These are phyloP conservation scores for Eupithecia dodoneata DNA, from an alignment of 2,888 invertebrate species.

Conservation along the genomic window DNA sequence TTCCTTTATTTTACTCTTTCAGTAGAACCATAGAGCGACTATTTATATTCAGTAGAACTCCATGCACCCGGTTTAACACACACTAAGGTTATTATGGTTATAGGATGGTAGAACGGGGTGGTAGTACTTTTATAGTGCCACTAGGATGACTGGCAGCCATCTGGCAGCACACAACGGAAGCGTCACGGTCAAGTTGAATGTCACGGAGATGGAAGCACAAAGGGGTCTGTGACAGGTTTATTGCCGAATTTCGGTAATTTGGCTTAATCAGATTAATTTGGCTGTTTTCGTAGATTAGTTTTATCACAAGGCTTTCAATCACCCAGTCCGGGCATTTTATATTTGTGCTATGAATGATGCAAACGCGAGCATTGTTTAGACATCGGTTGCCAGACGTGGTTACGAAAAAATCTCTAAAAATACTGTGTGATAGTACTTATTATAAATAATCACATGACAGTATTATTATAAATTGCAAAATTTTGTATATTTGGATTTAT, in stretches of 20 bases:
- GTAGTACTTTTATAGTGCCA: conserved; percentile 21
- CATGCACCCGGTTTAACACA: neutral
- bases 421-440: no score
- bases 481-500: no score
- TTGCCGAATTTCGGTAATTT: conserved; percentile 42
- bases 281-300: neutral
- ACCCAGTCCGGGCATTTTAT: neutral
- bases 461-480: no score
- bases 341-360: neutral
- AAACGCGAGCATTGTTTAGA: neutral
- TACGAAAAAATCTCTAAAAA: no score
- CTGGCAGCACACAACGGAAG: conserved; percentile 49
- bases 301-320: neutral
- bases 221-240: conserved; percentile 48
- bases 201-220: conserved; percentile 55
- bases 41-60: neutral
- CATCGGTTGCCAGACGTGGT: no score
- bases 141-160: conserved; percentile 45
- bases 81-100: neutral
- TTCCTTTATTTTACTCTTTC: neutral
- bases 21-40: no score
- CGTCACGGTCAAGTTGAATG: conserved; percentile 53
- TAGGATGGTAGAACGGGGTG: neutral
- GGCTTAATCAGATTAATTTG: neutral
- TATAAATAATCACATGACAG: no score